Evolutionary conservation across 2,113 vertebrate genomes (phyloP).

Genomic region (Calyptommatus sinebrachiatus): DNA sequence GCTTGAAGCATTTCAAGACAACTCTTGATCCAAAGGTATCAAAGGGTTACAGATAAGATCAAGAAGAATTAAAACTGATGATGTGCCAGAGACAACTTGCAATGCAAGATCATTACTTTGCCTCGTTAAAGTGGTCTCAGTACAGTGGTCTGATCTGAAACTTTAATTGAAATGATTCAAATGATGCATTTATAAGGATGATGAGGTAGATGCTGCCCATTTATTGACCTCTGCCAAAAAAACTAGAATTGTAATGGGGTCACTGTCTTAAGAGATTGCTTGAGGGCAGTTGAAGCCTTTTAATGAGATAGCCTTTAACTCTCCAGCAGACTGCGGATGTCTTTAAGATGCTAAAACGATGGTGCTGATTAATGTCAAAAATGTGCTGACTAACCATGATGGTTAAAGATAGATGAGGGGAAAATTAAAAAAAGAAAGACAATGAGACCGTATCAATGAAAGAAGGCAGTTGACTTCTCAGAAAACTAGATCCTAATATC

Average conservation of each 20-base stretch:
- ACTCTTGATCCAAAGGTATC: conserved; percentile 78
- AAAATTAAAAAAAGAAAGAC: not conserved
- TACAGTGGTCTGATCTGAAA: conserved; percentile 76
- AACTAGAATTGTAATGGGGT: conserved; percentile 69
- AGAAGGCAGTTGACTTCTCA: not conserved
- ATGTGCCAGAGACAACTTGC: conserved; percentile 76
- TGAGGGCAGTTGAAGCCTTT: conserved; percentile 63
- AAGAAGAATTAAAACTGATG: conserved; percentile 82
- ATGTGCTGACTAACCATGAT: conserved; percentile 1
- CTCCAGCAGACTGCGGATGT: conserved; percentile 47
- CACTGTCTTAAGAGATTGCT: conserved; percentile 67
- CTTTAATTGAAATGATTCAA: conserved; percentile 80
- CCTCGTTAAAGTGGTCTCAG: conserved; percentile 75
- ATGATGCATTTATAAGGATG: conserved; percentile 76
- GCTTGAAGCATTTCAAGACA: conserved; percentile 74
- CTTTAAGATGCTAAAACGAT: conserved; percentile 31
- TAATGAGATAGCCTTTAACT: conserved; percentile 67
- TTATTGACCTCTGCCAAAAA: conserved; percentile 72
- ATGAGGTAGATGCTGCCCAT: conserved; percentile 74
- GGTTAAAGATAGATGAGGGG: not conserved
- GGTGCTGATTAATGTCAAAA: conserved; percentile 18
- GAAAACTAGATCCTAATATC: not conserved
- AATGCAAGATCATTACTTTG: conserved; percentile 77
- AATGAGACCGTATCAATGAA: fast-evolving
- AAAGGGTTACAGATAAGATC: conserved; percentile 78